phyloP scores from a whole-genome alignment of 2,888 invertebrate species.

The Cheilosia soror region DNA sequence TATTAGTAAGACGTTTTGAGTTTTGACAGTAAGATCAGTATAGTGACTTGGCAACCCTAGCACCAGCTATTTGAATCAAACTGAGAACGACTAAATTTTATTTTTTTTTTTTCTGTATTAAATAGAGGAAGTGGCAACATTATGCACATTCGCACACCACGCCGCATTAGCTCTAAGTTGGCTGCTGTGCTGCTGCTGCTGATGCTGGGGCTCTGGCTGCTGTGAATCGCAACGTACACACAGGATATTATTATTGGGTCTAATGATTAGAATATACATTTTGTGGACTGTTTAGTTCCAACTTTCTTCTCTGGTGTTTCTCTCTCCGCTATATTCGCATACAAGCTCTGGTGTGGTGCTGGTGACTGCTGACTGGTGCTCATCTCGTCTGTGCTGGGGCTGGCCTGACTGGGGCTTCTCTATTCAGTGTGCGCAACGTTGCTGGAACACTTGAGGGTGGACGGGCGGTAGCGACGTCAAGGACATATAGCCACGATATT shows the following conservation, averaged over 20 bases:
- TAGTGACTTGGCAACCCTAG: slow-evolving; percentile 37
- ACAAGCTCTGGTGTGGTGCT: background rate
- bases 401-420: slow-evolving; percentile 11
- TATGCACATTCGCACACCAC: slow-evolving; percentile 56
- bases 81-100: slow-evolving; percentile 32
- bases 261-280: slow-evolving; percentile 62
- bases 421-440: background rate
- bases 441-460: slow-evolving; percentile 43
- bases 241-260: slow-evolving; percentile 66
- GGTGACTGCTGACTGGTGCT: no score
- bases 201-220: slow-evolving; percentile 22
- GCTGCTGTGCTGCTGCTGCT: slow-evolving; percentile 13
- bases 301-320: slow-evolving; percentile 13
- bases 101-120: slow-evolving; percentile 25
- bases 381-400: background rate
- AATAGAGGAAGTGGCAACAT: slow-evolving; percentile 68
- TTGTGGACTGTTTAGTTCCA: slow-evolving; percentile 40
- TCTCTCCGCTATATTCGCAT: slow-evolving; percentile 6
- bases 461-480: slow-evolving; percentile 63
- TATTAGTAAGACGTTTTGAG: background rate
- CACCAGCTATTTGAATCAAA: background rate
- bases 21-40: background rate
- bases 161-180: slow-evolving; percentile 45
- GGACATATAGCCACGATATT: slow-evolving; percentile 64
- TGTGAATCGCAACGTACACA: slow-evolving; percentile 30